Evolutionary conservation across 1,140 invertebrate species (phyloP), one percentile per base, ranked within the genome.

Genomic region (Drosophila suzukii): DNA sequence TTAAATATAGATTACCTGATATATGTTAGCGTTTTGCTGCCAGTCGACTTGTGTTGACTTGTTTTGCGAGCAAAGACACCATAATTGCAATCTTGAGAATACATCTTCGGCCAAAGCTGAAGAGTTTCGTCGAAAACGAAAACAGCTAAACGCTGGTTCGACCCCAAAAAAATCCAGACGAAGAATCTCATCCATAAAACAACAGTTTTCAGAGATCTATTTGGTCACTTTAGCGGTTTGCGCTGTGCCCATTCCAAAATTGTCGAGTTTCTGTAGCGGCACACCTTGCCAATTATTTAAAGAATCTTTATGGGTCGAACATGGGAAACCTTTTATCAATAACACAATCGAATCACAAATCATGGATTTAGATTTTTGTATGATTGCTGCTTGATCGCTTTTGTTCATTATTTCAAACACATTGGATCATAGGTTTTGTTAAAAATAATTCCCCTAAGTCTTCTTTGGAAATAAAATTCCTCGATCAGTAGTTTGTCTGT

Each of bases 1-100:
- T 38, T 46, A 54, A 57, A 54, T 32, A 75, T 58, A 46, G 73
- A 56, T 75, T 75, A 75, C 71, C 73, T 75, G 73, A 51, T 51
- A 38, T 17, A 51, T 17, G 15, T 59, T n/a, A 51, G 56, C 32
- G 39, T 39, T 34, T 61, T 36, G 50, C 56, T 49, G 34, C 36
- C 41, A 72, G 32, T 50, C 50, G 38, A 63, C 20, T 27, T 30
- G 30, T 10, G 32, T 34, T 10, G 51, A 57, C 38, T 67, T 66
- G 20, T 15, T 41, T 68, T 27, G 68, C 46, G 34, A 71, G 43
- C 61, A 68, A 39, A 30, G n/a, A 49, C 63, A 43, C 41, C 27
- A 50, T 20, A 30, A 34, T 63, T 53, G 32, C 7, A 17, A 32
- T 49, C 17, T 57, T 56, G 43, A 68, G 17, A 70, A 70, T 65